These are phyloP conservation scores for Dasypus novemcinctus DNA, from an alignment of 2,113 vertebrate species.

Conservation along the genomic window DNA sequence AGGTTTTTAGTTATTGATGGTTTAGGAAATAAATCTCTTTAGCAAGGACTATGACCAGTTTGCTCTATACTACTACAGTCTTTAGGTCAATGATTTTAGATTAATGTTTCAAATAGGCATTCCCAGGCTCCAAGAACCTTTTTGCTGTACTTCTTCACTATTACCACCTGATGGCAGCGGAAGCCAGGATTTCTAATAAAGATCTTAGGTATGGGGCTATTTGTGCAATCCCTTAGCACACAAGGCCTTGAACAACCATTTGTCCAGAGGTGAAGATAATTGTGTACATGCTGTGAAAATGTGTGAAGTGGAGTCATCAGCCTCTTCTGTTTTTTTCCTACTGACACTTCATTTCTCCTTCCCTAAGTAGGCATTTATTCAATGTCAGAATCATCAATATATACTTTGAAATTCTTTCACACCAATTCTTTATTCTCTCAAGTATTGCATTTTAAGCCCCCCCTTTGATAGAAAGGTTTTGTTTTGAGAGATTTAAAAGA, in stretches of 20 bases:
- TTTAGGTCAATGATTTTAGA: conserved; percentile 51
- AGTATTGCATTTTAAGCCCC: not conserved
- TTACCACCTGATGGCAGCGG: conserved; percentile 63
- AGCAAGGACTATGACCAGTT: not conserved
- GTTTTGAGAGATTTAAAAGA: conserved; percentile 34
- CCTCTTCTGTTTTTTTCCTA: not conserved
- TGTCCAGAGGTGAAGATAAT: conserved; percentile 64
- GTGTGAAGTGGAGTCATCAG: not conserved
- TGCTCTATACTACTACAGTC: conserved; percentile 19
- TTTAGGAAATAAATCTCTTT: conserved; percentile 8
- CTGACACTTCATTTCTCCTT: not conserved
- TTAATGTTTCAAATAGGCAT: conserved; percentile 44
- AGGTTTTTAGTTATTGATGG: not conserved
- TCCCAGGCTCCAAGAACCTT: conserved; percentile 11
- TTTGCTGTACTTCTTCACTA: conserved; percentile 22
- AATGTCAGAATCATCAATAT: conserved; percentile 8
- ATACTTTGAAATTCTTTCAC: conserved; percentile 52
- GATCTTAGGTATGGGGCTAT: conserved; percentile 41
- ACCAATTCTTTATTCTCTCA: conserved; percentile 38
- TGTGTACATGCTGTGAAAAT: conserved; percentile 50
- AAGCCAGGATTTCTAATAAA: conserved; percentile 62
- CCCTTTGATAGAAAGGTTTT: not conserved
- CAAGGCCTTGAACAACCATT: conserved; percentile 61
- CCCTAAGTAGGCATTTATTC: not conserved
- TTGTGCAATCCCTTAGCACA: conserved; percentile 58